Base-by-base conservation (phyloP, 2,888 invertebrate species). In the Clistopyga incitator region DNA sequence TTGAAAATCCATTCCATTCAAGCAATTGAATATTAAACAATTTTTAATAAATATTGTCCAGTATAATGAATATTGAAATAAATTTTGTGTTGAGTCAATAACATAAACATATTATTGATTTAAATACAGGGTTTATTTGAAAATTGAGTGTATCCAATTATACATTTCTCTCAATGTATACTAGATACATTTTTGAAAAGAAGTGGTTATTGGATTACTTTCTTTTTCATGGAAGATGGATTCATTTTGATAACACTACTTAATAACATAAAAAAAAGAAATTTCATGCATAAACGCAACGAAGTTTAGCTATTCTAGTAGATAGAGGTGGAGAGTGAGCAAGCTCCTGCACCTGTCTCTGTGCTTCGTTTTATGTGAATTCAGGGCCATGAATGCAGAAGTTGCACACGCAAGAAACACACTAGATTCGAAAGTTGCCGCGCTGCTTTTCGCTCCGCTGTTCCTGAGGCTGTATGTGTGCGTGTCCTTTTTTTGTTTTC, bases 371-470 rank as follows among this genome's bases (percentile, higher is more conserved):
- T 25, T 64, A 25, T 75, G n/a, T 25, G 3, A 79, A 75, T 78
- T 75, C 50, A 75, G 75, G 75, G 75, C 67, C 81, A 72, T 64
- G 59, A 72, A 71, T 75, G 70, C 45, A 70, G 29, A 76, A 45
- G 47, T 54, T 18, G 18, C 50, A 50, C n/a, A 50, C 18, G 50
- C 50, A 50, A 50, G 18, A 50, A 50, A 50, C 50, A 8, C 50
- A 50, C 18, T n/a, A 20, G 82, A 86, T 87, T 88, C 87, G 88
- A 88, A 88, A 88, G 88, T 88, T 82, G 82, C 78, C 85, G 68
- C 81, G 84, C 86, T 42, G 84, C 87, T 86, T 86, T 85, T 86
- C 86, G 79, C 77, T 84, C 86, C 72, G 64, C 54, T 84, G 52
- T 20, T 54, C 23, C 54, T 23, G 23, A 54, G 23, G 23, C 23